Evolutionary conservation across 2,888 invertebrate species (phyloP).

Genomic region (Mystacides longicornis): DNA sequence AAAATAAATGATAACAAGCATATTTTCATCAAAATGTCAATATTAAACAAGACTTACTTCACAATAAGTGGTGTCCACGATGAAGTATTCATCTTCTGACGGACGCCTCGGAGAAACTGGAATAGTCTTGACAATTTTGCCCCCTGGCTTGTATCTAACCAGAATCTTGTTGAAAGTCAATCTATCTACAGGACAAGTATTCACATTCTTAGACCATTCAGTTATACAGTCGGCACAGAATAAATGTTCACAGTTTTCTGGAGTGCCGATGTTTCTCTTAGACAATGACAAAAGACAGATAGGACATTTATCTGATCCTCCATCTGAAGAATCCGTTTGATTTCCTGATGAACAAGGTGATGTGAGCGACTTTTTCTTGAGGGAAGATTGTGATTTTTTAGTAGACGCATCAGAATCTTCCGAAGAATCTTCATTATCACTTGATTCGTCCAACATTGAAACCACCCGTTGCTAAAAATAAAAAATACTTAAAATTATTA

Average conservation of each 20-base stretch:
- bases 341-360: slow-evolving; percentile 21
- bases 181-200: slow-evolving; percentile 91
- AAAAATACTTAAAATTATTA: neutral
- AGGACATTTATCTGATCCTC: slow-evolving; percentile 77
- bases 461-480: neutral
- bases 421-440: slow-evolving; percentile 2
- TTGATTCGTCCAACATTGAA: slow-evolving; percentile 29
- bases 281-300: slow-evolving; percentile 76
- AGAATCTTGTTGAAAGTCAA: slow-evolving; percentile 70
- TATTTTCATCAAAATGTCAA: neutral
- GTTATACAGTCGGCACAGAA: slow-evolving; percentile 87
- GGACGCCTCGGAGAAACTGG: slow-evolving; percentile 55
- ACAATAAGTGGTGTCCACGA: slow-evolving; percentile 68
- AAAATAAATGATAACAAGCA: too few relatives aligned
- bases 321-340: slow-evolving; percentile 58
- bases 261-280: slow-evolving; percentile 76
- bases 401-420: neutral
- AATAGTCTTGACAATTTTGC: slow-evolving; percentile 58
- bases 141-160: slow-evolving; percentile 61
- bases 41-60: slow-evolving; percentile 43
- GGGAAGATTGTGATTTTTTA: neutral
- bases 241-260: slow-evolving; percentile 79
- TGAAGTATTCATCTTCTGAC: slow-evolving; percentile 39
- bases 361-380: neutral
- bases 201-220: slow-evolving; percentile 93